Evolutionary conservation across 2,888 invertebrate genomes (phyloP).

Genomic region (Caenorhabditis sp.): DNA sequence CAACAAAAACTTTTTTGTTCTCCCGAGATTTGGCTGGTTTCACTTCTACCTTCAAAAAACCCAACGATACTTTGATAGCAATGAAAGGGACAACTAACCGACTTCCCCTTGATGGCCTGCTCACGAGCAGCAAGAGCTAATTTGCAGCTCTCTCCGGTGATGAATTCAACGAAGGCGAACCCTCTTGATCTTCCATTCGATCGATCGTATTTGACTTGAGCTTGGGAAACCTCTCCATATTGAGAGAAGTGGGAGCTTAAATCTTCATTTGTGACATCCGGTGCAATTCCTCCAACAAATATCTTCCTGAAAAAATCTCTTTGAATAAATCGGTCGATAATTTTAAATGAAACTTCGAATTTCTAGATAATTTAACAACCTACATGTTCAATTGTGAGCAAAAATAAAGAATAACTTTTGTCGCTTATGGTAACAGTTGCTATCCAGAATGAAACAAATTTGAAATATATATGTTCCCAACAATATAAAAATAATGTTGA

Average conservation of each 20-base stretch:
- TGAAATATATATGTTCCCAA: not conserved
- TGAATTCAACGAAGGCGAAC: slow-evolving; percentile 71
- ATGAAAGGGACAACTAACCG: slow-evolving; percentile 29
- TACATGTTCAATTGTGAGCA: not conserved
- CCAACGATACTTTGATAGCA: not conserved
- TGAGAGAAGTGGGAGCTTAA: slow-evolving; percentile 65
- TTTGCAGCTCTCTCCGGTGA: slow-evolving; percentile 66
- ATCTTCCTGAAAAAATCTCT: slow-evolving; percentile 64
- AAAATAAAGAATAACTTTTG: not conserved
- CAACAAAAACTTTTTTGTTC: slow-evolving; percentile 72
- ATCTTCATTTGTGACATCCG: slow-evolving; percentile 70
- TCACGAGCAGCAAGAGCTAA: slow-evolving; percentile 64
- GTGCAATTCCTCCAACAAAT: slow-evolving; percentile 71
- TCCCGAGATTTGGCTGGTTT: slow-evolving; percentile 71
- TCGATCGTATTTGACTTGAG: slow-evolving; percentile 71
- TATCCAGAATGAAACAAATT: not conserved
- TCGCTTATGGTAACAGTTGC: not conserved
- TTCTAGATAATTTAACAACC: not conserved
- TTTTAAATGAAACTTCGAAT: not conserved
- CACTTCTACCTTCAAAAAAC: slow-evolving; percentile 61
- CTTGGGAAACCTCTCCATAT: slow-evolving; percentile 68
- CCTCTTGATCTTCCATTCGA: slow-evolving; percentile 70
- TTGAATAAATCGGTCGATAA: not conserved
- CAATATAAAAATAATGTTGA: not conserved
- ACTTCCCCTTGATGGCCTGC: slow-evolving; percentile 68